Evolutionary conservation across 2,888 invertebrate species (phyloP).

Genomic region (Cactoblastis cactorum): DNA sequence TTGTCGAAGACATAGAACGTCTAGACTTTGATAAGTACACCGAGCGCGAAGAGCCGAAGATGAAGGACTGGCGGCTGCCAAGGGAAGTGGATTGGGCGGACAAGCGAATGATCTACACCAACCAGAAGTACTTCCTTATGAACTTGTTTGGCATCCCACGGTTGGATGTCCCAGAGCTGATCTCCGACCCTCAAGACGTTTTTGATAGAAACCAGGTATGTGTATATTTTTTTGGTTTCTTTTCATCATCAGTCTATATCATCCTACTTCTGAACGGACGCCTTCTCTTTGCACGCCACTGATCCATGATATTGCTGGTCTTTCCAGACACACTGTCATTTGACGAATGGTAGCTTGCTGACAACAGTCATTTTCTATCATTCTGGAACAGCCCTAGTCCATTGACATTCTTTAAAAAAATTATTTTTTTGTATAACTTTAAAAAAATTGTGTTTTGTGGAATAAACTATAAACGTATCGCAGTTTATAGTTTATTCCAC

Average conservation of each 20-base stretch:
- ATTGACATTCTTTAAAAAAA: too few species aligned
- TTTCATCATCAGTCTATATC: background rate
- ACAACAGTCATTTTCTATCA: too few species aligned
- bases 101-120: constrained; percentile 79
- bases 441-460: too few species aligned
- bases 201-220: constrained; percentile 49
- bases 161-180: constrained; percentile 84
- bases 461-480: too few species aligned
- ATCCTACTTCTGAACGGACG: too few species aligned
- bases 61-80: constrained; percentile 87
- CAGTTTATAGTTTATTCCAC: too few species aligned
- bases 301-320: too few species aligned
- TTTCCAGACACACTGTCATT: too few species aligned
- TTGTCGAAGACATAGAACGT: constrained; percentile 92
- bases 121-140: constrained; percentile 79
- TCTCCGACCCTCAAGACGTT: constrained; percentile 80
- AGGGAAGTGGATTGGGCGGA: constrained; percentile 81
- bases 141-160: constrained; percentile 80
- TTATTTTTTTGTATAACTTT: too few species aligned
- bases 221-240: background rate
- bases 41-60: constrained; percentile 82
- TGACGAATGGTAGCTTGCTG: too few species aligned
- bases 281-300: too few species aligned
- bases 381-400: too few species aligned
- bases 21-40: constrained; percentile 83